Base-by-base conservation (phyloP, 2,888 invertebrate species). In the Dichetophora obliterata region DNA sequence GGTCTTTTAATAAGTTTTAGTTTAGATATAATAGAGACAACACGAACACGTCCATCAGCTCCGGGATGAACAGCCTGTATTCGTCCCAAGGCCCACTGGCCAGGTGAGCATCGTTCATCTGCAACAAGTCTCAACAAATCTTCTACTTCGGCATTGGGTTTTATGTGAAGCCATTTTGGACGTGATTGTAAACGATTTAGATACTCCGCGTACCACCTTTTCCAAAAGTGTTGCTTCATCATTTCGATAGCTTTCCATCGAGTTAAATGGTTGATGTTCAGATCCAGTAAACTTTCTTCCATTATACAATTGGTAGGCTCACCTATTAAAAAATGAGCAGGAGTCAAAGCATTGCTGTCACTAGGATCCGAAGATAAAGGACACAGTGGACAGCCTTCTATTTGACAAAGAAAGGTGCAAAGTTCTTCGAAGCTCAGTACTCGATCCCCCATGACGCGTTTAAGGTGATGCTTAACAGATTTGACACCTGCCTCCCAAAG, bases 171-270 rank as follows among this genome's bases (percentile, higher is more conserved):
- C 78, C 79, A 79, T 57, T 79, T 79, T 5, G 70, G 69, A 14
- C 77, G 75, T 2, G 77, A 34, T 8, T 78, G 77, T 5, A 79
- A 31, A 0, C 77, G 78, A 16, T 63, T 73, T 6, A 80, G 6
- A 68, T 78, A 80, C 31, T 81, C 78, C 2, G 19, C 14, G 3
- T 48, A 24, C 76, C 81, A 79, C 5, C 77, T 69, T 11, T 72
- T 68, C 80, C 80, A 80, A 57, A 79, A 79, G 22, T 77, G 71
- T 54, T 81, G 75, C 19, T 81, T 78, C 2, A 78, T 27, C 19
- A 43, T 57, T 11, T 77, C 76, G n/a, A 80, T 74, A 2, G 11
- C 9, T 66, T 78, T 78, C 78, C 78, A n/a, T n/a, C n/a, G n/a
- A n/a, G n/a, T n/a, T n/a, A n/a, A n/a, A n/a, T n/a, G n/a, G n/a